Conservation (phyloP, 35 echinoderm and acorn worm genomes). For the Nesometra sesokonis region DNA sequence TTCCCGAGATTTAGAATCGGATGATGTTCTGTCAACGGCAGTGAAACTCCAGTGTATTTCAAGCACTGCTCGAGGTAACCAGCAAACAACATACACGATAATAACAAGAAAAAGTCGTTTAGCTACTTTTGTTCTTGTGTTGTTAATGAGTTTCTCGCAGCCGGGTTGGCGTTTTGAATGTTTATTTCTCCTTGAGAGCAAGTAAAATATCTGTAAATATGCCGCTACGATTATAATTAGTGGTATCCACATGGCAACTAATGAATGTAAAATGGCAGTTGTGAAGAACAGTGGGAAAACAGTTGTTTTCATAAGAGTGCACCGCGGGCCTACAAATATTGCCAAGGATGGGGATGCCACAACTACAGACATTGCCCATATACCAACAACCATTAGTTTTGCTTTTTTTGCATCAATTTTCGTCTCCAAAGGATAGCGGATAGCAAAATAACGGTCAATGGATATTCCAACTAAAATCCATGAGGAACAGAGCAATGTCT, state of each 20-base stretch:
- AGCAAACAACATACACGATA: constrained; percentile 65
- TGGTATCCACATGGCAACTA: constrained; percentile 53
- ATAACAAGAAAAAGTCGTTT: constrained; percentile 90
- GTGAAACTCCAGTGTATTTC: constrained; percentile 44
- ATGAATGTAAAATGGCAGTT: constrained; percentile 31
- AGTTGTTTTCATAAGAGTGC: constrained; percentile 3
- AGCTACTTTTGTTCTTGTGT: constrained; percentile 69
- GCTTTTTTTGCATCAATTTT: constrained; percentile 45
- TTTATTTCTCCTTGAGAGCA: constrained; percentile 45
- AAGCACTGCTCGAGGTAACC: constrained; percentile 70
- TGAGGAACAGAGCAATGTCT: constrained; percentile 63
- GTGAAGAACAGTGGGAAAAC: constrained; percentile 14
- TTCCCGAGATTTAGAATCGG: not conserved
- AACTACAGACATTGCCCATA: constrained; percentile 62
- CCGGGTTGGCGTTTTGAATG: constrained; percentile 20
- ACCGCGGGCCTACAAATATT: constrained; percentile 38
- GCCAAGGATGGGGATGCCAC: constrained; percentile 43
- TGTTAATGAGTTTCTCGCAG: constrained; percentile 36
- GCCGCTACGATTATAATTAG: constrained; percentile 63
- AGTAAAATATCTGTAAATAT: constrained; percentile 69
- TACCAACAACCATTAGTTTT: constrained; percentile 31
- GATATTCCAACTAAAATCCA: constrained; percentile 98
- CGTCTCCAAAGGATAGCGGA: constrained; percentile 67
- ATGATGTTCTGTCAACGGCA: not conserved
- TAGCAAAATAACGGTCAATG: constrained; percentile 77